Conservation (phyloP, 2,113 vertebrate species). For the Notarius quadriscutis region DNA sequence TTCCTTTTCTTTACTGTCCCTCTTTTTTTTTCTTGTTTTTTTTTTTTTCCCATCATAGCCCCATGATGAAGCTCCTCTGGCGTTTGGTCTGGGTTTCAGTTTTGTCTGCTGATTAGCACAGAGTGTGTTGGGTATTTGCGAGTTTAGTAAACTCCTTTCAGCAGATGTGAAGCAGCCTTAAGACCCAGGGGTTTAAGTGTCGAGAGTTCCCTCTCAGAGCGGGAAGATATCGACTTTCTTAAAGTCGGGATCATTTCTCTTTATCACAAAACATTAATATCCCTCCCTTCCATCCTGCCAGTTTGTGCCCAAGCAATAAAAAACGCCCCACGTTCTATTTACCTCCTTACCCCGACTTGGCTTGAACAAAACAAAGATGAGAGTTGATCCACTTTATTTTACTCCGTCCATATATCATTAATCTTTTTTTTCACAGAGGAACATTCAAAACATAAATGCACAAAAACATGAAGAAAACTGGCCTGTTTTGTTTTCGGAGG, state of each 20-base stretch:
- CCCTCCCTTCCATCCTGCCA: slow-evolving; percentile 40
- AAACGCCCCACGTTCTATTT: slow-evolving; percentile 68
- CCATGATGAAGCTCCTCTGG: slow-evolving; percentile 77
- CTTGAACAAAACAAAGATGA: slow-evolving; percentile 73
- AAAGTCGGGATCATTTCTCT: slow-evolving; percentile 79
- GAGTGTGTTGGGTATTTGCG: slow-evolving; percentile 73
- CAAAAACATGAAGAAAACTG: slow-evolving; percentile 64
- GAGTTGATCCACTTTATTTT: slow-evolving; percentile 67
- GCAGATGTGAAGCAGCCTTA: slow-evolving; percentile 82
- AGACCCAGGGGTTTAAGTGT: slow-evolving; percentile 82
- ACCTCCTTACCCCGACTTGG: slow-evolving; percentile 55
- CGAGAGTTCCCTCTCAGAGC: slow-evolving; percentile 81
- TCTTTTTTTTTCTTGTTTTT: not conserved
- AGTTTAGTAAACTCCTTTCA: slow-evolving; percentile 83
- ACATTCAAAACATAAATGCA: slow-evolving; percentile 62
- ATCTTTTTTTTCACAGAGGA: slow-evolving; percentile 42
- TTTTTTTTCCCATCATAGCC: slow-evolving; percentile 62
- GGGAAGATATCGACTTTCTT: slow-evolving; percentile 80
- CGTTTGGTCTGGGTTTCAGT: slow-evolving; percentile 72
- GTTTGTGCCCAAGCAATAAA: slow-evolving; percentile 52
- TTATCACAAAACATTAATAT: slow-evolving; percentile 82
- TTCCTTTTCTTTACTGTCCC: not conserved
- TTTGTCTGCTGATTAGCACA: slow-evolving; percentile 40
- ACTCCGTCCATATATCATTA: slow-evolving; percentile 52
- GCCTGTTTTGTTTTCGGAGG: not conserved